Base-by-base conservation (phyloP, 2,888 invertebrate genomes). In the Heliothis peltigera region DNA sequence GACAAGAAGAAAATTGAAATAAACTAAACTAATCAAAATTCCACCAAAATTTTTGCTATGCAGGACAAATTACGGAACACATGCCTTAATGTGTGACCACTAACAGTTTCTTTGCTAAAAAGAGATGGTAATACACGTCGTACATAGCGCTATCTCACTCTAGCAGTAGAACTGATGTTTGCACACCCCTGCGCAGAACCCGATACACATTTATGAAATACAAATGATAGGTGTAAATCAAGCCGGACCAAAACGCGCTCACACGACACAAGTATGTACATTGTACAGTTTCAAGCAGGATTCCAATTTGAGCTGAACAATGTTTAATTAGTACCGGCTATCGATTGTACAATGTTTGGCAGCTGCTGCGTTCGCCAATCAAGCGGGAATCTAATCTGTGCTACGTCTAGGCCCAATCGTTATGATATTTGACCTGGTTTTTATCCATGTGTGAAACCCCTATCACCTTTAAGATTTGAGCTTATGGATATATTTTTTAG, bases 241-340 rank as follows among this genome's bases (percentile, higher is more conserved):
- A 59, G 57, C 72, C 52, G 55, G 15, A 42, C 51, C n/a, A n/a
- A 39, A 8, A 39, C 17, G 58, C 52, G 48, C 68, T 61, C 60
- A 56, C 58, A 51, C n/a, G 39, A 39, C 39, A 39, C 39, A 39
- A 39, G 39, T 39, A 39, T 39, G 39, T 39, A 53, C 56, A 68
- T 32, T 42, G 58, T 49, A 53, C 56, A 68, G 64, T 61, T 62
- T 55, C 57, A 61, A 74, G 64, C 53, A 65, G 60, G 68, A 65
- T 66, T 48, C 64, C 75, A 72, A 71, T 77, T 77, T 56, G 64
- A 64, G 66, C 77, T 54, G 64, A 64, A 72, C 77, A 77, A 64
- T 79, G 79, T 79, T 77, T 77, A 79, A 79, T 79, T 69, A 77
- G 71, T 28, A 60, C 54, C 65, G 42, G 70, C 63, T 61, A 65